phyloP scores from a whole-genome alignment of 2,113 vertebrate genomes.

The Strigops habroptila region DNA sequence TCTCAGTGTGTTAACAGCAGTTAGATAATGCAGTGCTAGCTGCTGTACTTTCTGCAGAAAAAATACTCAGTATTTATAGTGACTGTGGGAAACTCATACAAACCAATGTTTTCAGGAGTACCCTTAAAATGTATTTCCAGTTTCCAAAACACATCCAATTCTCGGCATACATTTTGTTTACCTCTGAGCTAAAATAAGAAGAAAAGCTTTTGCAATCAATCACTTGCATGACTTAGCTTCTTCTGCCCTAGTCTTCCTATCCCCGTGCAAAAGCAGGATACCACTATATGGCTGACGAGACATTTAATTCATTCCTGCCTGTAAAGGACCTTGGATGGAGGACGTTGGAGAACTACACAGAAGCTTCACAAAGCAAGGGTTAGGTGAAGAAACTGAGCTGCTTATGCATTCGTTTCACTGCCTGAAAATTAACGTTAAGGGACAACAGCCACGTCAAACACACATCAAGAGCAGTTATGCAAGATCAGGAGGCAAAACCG shows the following conservation, averaged over 20 bases:
- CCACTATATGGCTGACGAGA: rapidly evolving
- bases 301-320: not conserved
- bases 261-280: not conserved
- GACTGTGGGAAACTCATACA: not conserved
- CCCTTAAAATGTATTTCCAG: not conserved
- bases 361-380: not conserved
- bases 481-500: not conserved
- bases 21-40: not conserved
- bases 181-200: not conserved
- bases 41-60: not conserved
- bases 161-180: not conserved
- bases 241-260: not conserved
- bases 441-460: not conserved
- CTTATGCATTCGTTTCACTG: not conserved
- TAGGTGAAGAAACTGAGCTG: not conserved
- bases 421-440: constrained; percentile 9
- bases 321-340: not conserved
- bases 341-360: not conserved
- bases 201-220: not conserved
- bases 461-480: not conserved
- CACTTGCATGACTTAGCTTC: not conserved
- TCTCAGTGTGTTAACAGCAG: not conserved
- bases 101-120: not conserved
- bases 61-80: not conserved
- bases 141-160: not conserved